A percentile compares a stretch with the other conserved stretches of the same genome.
These are phyloP conservation scores for Spodoptera picta DNA, from an alignment of 2,888 invertebrate species.

Conservation along the genomic window DNA sequence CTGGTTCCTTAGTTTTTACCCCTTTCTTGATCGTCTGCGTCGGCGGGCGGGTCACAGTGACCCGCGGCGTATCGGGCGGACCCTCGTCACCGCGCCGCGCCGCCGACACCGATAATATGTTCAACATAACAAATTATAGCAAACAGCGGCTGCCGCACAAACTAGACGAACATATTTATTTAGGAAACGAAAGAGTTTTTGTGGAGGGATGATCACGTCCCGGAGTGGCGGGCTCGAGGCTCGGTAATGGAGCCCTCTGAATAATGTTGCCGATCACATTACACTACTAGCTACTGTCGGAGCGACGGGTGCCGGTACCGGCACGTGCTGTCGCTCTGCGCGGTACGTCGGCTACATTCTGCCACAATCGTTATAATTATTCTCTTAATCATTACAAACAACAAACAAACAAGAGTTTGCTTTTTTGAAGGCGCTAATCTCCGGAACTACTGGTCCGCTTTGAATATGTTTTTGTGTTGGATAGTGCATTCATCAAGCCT, in stretches of 20 bases:
- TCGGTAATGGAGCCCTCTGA: constrained; percentile 17
- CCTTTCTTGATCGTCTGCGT: constrained; percentile 26
- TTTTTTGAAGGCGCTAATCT: too few species aligned
- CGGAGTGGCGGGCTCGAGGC: constrained; percentile 5
- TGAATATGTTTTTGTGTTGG: too few species aligned
- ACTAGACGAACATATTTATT: constrained; percentile 4
- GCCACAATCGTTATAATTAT: too few species aligned
- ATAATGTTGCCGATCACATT: constrained; percentile 7
- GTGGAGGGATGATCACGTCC: neutral
- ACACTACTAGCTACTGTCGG: too few species aligned
- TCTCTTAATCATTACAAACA: too few species aligned
- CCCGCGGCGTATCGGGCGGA: constrained; percentile 9
- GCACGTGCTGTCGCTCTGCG: too few species aligned
- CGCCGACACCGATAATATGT: constrained; percentile 20
- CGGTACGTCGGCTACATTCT: too few species aligned
- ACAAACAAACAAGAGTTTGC: too few species aligned
- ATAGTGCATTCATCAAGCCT: too few species aligned
- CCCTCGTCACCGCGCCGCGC: constrained; percentile 41
- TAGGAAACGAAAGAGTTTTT: constrained; percentile 11
- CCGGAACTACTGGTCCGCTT: too few species aligned
- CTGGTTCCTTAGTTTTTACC: constrained; percentile 28
- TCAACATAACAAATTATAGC: constrained; percentile 44
- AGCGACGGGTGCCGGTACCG: too few species aligned
- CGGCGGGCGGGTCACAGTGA: neutral
- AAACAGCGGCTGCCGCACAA: constrained; percentile 2